phyloP scores from a whole-genome alignment of 1,140 invertebrate genomes.

The Glossosoma conforme region DNA sequence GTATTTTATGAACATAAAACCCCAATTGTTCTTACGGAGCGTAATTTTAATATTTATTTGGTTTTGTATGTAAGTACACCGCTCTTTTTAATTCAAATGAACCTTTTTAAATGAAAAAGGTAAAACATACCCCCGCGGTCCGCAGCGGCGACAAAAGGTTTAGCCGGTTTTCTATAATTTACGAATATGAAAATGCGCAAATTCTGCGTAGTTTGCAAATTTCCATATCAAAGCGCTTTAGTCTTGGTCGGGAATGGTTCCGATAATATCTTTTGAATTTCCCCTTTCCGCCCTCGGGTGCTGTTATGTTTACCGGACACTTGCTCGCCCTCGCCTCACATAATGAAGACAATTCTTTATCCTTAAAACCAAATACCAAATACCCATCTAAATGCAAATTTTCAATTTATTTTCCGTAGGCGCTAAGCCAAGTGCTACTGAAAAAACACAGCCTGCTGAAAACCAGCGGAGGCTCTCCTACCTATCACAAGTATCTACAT shows the following conservation, averaged over 20 bases:
- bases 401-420: slow-evolving; percentile 32
- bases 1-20: too few relatives aligned
- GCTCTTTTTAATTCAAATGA: too few relatives aligned
- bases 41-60: too few relatives aligned
- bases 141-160: too few relatives aligned
- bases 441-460: slow-evolving; percentile 16
- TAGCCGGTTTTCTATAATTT: slow-evolving; percentile 23
- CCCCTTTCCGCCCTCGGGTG: neutral
- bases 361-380: slow-evolving; percentile 30
- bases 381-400: slow-evolving; percentile 32
- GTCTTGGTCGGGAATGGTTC: slow-evolving; percentile 13
- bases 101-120: too few relatives aligned
- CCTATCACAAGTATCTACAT: too few relatives aligned
- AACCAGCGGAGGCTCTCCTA: neutral
- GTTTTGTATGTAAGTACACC: too few relatives aligned
- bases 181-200: slow-evolving; percentile 19
- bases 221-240: slow-evolving; percentile 29
- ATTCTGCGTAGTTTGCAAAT: slow-evolving; percentile 24
- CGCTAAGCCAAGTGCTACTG: slow-evolving; percentile 21
- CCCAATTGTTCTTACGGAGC: too few relatives aligned
- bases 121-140: too few relatives aligned
- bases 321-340: slow-evolving; percentile 15
- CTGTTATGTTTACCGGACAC: slow-evolving; percentile 3
- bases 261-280: slow-evolving; percentile 24
- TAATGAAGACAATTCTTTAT: slow-evolving; percentile 32